Conservation (phyloP, 2,797 vertebrate species). For the Hypotaenidia philippensis region DNA sequence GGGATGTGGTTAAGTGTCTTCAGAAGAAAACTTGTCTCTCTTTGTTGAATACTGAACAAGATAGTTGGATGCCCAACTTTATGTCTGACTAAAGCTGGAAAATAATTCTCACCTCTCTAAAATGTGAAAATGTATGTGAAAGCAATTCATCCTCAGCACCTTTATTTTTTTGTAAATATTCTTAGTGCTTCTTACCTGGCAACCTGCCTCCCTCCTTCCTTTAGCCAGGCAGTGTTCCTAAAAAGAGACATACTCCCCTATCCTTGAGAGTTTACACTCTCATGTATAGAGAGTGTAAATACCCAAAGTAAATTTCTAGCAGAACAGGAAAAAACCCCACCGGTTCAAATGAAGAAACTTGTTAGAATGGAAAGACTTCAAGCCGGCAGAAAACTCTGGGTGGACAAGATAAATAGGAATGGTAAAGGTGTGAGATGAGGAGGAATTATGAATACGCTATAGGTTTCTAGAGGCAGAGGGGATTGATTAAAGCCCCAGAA, state of each 20-base stretch:
- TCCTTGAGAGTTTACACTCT: background rate
- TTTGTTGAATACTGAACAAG: background rate
- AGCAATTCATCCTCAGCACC: background rate
- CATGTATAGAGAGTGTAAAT: background rate
- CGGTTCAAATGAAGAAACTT: background rate
- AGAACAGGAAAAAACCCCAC: background rate
- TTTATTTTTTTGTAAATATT: background rate
- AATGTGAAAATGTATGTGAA: background rate
- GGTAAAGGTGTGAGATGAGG: background rate
- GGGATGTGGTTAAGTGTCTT: background rate
- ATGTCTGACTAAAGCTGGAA: background rate
- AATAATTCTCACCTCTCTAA: background rate
- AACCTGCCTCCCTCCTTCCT: background rate
- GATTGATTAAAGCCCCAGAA: background rate
- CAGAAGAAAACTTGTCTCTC: background rate
- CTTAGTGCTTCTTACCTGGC: background rate
- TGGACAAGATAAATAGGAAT: background rate
- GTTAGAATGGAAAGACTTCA: background rate
- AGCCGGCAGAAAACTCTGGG: background rate
- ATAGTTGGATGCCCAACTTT: background rate
- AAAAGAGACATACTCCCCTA: rapidly evolving
- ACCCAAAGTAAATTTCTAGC: background rate
- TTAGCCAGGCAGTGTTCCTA: background rate
- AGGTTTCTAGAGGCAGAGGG: background rate
- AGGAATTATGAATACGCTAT: background rate